These are phyloP conservation scores for Melanotus villosus DNA, from an alignment of 2,888 invertebrate species.

Conservation along the genomic window DNA sequence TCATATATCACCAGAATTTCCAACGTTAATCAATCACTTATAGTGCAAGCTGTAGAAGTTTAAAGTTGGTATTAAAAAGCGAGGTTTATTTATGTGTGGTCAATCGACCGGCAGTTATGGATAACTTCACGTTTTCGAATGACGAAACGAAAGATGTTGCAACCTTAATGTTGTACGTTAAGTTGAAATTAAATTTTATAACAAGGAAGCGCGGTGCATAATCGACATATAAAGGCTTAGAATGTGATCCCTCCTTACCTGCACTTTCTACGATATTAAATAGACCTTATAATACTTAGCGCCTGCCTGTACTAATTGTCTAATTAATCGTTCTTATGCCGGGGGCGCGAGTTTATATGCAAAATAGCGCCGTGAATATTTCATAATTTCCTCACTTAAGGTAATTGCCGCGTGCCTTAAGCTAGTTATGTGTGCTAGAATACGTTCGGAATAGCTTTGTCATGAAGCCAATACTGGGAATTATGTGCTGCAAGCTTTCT, in stretches of 20 bases:
- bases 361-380: constrained; percentile 51
- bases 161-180: neutral
- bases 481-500: no score
- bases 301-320: constrained; percentile 50
- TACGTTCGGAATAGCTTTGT: constrained; percentile 7
- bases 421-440: constrained; percentile 39
- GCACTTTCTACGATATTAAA: constrained; percentile 19
- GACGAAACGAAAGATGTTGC: no score
- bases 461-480: neutral
- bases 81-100: constrained; percentile 62
- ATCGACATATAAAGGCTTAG: neutral
- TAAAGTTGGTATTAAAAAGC: neutral
- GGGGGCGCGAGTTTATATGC: constrained; percentile 48
- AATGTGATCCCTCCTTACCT: constrained; percentile 16
- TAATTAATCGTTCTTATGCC: constrained; percentile 51
- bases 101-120: constrained; percentile 63
- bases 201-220: neutral
- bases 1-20: constrained; percentile 55
- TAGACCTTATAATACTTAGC: constrained; percentile 30
- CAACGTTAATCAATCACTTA: constrained; percentile 60
- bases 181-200: neutral
- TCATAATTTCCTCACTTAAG: constrained; percentile 53
- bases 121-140: constrained; percentile 51
- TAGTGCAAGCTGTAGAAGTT: constrained; percentile 41
- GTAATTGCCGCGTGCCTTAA: constrained; percentile 49